Evolutionary conservation across 1,140 invertebrate genomes (phyloP).

Genomic region (Pinna nobilis): DNA sequence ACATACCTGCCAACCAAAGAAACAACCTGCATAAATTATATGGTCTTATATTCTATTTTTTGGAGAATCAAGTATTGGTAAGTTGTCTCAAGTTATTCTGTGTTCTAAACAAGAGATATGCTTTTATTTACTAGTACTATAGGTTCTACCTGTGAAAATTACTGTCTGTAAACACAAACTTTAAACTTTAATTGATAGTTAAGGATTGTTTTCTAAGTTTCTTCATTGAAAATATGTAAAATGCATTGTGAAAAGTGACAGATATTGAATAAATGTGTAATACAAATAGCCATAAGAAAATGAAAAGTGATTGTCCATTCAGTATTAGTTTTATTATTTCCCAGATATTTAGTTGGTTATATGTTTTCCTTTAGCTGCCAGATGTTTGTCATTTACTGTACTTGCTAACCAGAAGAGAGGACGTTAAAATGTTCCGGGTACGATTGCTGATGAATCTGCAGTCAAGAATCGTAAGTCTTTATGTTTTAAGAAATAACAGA

Average conservation of each 20-base stretch:
- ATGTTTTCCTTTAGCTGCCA: slow-evolving; percentile 60
- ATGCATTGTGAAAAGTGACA: neutral
- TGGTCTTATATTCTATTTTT: slow-evolving; percentile 62
- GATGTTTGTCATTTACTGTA: slow-evolving; percentile 69
- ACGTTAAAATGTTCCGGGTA: slow-evolving; percentile 62
- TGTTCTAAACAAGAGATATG: too few species aligned
- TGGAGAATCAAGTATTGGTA: slow-evolving; percentile 64
- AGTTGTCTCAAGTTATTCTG: slow-evolving; percentile 9
- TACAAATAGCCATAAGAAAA: neutral
- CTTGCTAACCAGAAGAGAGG: slow-evolving; percentile 66
- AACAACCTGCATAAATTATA: slow-evolving; percentile 64
- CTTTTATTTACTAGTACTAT: too few species aligned
- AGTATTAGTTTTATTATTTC: neutral
- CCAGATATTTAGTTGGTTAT: neutral
- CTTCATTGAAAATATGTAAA: neutral
- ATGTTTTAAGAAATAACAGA: neutral
- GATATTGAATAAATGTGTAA: neutral
- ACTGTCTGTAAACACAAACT: too few species aligned
- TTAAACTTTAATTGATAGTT: too few species aligned
- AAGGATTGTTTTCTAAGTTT: too few species aligned
- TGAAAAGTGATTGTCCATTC: neutral
- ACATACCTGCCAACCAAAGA: slow-evolving; percentile 59
- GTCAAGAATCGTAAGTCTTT: slow-evolving; percentile 45
- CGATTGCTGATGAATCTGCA: slow-evolving; percentile 62
- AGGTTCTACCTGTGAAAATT: too few species aligned